A percentile compares a stretch with the other conserved stretches of the same genome.
Evolutionary conservation across 2,797 vertebrate species (phyloP).

Genomic region (Sitta carolinensis): DNA sequence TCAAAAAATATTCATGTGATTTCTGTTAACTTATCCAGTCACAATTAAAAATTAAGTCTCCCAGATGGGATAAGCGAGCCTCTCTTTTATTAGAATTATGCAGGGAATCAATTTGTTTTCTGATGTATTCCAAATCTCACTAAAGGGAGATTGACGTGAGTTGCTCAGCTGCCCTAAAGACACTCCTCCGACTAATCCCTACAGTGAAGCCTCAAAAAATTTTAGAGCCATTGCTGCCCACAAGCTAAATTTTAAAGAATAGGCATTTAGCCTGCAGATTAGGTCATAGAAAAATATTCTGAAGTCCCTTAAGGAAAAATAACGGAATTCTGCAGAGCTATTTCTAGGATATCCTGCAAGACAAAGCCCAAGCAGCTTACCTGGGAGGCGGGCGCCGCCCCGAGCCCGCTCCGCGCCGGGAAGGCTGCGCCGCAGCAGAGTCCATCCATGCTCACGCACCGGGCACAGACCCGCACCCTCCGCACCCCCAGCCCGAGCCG

Average conservation of each 20-base stretch:
- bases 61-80: not conserved
- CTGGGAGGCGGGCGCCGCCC: not conserved
- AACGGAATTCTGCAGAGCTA: not conserved
- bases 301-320: not conserved
- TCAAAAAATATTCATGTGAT: not conserved
- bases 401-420: not conserved
- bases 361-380: not conserved
- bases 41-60: not conserved
- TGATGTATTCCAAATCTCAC: not conserved
- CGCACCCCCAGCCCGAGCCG: not conserved
- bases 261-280: not conserved
- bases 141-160: not conserved
- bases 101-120: not conserved
- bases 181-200: not conserved
- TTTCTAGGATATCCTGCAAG: accelerated
- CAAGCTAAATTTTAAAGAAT: not conserved
- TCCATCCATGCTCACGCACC: not conserved
- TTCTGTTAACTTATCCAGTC: not conserved
- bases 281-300: not conserved
- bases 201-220: not conserved
- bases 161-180: not conserved
- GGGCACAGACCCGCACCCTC: not conserved
- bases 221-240: not conserved
- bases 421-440: too few relatives aligned
- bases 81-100: not conserved